Evolutionary conservation across 2,113 vertebrate species (phyloP).

Genomic region (Pseudorasbora parva): DNA sequence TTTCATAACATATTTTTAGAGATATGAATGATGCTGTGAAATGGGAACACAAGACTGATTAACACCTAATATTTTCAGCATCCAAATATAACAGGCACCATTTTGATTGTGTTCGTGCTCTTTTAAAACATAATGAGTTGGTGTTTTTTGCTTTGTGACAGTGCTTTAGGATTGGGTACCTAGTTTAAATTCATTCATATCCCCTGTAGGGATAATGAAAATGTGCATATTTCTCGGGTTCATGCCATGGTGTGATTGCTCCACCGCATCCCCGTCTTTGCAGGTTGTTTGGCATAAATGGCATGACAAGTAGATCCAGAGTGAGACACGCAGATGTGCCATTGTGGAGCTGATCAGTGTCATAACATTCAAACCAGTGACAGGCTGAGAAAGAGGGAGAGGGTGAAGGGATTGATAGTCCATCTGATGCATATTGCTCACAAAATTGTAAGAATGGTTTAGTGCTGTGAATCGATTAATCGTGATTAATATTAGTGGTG

Average conservation of each 20-base stretch:
- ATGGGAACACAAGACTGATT: neutral
- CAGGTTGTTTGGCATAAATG: conserved; percentile 12
- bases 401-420: neutral
- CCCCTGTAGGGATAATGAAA: neutral
- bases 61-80: neutral
- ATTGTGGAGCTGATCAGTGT: conserved; percentile 12
- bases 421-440: neutral
- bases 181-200: neutral
- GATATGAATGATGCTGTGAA: neutral
- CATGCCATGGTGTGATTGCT: neutral
- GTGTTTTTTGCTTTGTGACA: conserved; percentile 12
- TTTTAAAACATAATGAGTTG: neutral
- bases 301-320: neutral
- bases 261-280: neutral
- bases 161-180: neutral
- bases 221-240: conserved; percentile 4
- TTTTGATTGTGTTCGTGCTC: neutral
- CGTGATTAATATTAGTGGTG: too few species aligned
- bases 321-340: neutral
- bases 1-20: neutral
- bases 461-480: too few species aligned
- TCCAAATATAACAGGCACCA: neutral
- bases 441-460: neutral
- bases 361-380: conserved; percentile 40
- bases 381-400: conserved; percentile 31